Percentiles rank a stretch among this genome's conserved stretches.
These are phyloP conservation scores for Saccostrea echinata DNA, from an alignment of 1,140 invertebrate species.

Conservation along the genomic window DNA sequence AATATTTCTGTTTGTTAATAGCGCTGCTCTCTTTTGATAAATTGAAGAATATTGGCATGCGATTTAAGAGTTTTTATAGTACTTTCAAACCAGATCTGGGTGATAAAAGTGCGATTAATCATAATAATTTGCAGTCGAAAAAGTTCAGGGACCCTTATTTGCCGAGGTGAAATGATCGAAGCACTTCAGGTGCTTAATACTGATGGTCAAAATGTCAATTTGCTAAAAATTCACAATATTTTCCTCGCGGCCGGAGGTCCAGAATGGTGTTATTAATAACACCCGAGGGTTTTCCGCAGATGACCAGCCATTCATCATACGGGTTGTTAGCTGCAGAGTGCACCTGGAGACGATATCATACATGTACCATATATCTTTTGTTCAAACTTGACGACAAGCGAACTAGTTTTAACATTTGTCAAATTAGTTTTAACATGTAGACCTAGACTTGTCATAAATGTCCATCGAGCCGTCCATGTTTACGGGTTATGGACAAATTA, in stretches of 20 bases:
- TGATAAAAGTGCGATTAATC: slow-evolving; percentile 31
- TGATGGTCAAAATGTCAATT: slow-evolving; percentile 34
- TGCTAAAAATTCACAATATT: slow-evolving; percentile 24
- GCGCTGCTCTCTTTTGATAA: slow-evolving; percentile 22
- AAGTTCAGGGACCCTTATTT: slow-evolving; percentile 23
- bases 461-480: neutral
- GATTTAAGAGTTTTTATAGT: slow-evolving; percentile 17
- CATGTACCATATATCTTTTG: slow-evolving; percentile 15
- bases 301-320: slow-evolving; percentile 9
- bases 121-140: slow-evolving; percentile 24
- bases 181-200: slow-evolving; percentile 14
- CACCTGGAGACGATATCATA: slow-evolving; percentile 18
- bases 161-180: slow-evolving; percentile 35
- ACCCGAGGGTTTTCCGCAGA: slow-evolving; percentile 20
- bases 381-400: neutral
- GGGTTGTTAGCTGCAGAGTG: slow-evolving; percentile 26
- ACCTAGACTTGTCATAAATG: slow-evolving; percentile 6
- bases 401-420: slow-evolving; percentile 24
- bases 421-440: slow-evolving; percentile 31
- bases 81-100: slow-evolving; percentile 5
- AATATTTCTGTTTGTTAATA: slow-evolving; percentile 34
- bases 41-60: slow-evolving; percentile 31
- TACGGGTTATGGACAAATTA: slow-evolving; percentile 27
- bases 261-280: slow-evolving; percentile 6
- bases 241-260: slow-evolving; percentile 10